These are phyloP conservation scores for Pseudorhombus dupliciocellatus DNA, from an alignment of 2,113 vertebrate genomes.

Conservation along the genomic window DNA sequence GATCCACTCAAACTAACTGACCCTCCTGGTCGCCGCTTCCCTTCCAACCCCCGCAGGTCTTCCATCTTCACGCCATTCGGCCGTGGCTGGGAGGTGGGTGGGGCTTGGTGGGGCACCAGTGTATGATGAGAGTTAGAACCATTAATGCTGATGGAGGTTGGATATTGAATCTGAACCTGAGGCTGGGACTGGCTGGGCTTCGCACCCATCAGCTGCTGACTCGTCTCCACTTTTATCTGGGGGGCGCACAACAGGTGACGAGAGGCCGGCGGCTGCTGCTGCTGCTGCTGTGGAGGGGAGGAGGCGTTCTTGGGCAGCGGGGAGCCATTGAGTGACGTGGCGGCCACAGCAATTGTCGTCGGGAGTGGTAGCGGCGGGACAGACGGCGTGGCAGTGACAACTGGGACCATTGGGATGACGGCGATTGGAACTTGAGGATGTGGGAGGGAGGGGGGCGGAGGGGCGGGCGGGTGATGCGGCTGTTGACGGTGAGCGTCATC, in stretches of 20 bases:
- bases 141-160: slow-evolving; percentile 84
- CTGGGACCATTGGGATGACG: slow-evolving; percentile 89
- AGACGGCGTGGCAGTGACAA: slow-evolving; percentile 83
- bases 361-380: slow-evolving; percentile 81
- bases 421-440: slow-evolving; percentile 85
- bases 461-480: slow-evolving; percentile 62
- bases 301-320: slow-evolving; percentile 72
- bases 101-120: slow-evolving; percentile 83
- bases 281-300: slow-evolving; percentile 65
- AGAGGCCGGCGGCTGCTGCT: slow-evolving; percentile 65
- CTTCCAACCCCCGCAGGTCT: slow-evolving; percentile 88
- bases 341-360: slow-evolving; percentile 65
- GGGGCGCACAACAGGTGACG: slow-evolving; percentile 76
- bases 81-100: slow-evolving; percentile 69
- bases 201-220: slow-evolving; percentile 54
- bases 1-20: slow-evolving; percentile 78
- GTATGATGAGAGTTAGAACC: slow-evolving; percentile 84
- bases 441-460: slow-evolving; percentile 77
- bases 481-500: slow-evolving; percentile 65
- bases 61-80: slow-evolving; percentile 84
- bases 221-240: slow-evolving; percentile 81
- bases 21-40: slow-evolving; percentile 97
- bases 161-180: slow-evolving; percentile 79
- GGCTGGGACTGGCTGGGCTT: slow-evolving; percentile 86
- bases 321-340: slow-evolving; percentile 71